Conservation (phyloP, 2,888 invertebrate genomes). For the Caenorhabditis sp. region DNA sequence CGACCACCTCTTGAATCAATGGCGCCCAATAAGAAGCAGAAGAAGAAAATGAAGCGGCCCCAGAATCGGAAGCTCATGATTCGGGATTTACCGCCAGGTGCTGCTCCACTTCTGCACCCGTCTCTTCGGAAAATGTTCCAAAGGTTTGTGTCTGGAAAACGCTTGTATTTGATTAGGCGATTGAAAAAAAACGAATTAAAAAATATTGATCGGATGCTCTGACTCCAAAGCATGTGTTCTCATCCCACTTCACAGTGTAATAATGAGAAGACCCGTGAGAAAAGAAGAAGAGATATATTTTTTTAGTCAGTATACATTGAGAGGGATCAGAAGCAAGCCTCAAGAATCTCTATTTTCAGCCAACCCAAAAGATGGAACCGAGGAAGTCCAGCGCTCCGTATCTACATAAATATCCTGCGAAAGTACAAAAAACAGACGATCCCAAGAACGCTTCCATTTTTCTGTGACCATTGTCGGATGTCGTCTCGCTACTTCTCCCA, state of each 20-base stretch:
- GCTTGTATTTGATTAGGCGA: background rate
- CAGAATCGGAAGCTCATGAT: slow-evolving; percentile 56
- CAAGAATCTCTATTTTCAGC: slow-evolving; percentile 19
- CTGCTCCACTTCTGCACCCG: slow-evolving; percentile 65
- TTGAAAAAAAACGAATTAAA: background rate
- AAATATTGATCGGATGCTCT: slow-evolving; percentile 30
- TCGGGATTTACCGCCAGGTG: slow-evolving; percentile 59
- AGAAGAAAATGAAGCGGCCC: slow-evolving; percentile 44
- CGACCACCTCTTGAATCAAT: slow-evolving; percentile 77
- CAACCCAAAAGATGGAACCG: slow-evolving; percentile 62
- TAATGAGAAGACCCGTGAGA: slow-evolving; percentile 21
- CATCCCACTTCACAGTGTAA: slow-evolving; percentile 34
- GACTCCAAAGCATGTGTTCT: slow-evolving; percentile 40
- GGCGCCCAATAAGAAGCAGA: slow-evolving; percentile 40
- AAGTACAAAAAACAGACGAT: slow-evolving; percentile 37
- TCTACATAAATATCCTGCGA: slow-evolving; percentile 51
- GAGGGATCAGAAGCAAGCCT: background rate
- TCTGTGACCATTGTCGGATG: slow-evolving; percentile 53
- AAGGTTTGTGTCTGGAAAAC: slow-evolving; percentile 36
- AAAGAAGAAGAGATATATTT: slow-evolving; percentile 10
- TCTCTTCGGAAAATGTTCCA: slow-evolving; percentile 48
- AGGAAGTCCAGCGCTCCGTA: slow-evolving; percentile 54
- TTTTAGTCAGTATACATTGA: slow-evolving; percentile 24
- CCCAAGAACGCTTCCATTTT: slow-evolving; percentile 58
- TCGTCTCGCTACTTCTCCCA: slow-evolving; percentile 24